Evolutionary conservation across 2,113 vertebrate genomes (phyloP), one percentile per base, ranked within the genome.

Genomic region (Apeltes quadracus): DNA sequence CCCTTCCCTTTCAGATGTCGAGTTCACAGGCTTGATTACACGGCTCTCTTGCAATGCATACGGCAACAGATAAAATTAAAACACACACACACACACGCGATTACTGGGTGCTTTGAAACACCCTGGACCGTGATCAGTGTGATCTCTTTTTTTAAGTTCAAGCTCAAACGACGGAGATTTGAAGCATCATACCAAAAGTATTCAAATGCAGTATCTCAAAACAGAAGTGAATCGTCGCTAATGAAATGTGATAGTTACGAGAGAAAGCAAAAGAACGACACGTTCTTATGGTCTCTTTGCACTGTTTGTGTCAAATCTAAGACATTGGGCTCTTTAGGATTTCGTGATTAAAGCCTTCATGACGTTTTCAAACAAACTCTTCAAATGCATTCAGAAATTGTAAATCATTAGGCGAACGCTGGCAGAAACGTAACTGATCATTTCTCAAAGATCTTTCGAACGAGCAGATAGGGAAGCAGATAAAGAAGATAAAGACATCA

Each of bases 11-110:
- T 94, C 88, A 92, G 90, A 93, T 93, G 90, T 92, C 11, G 80
- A 91, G 89, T 93, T 93, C 92, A 92, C 88, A 93, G 87, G 89
- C 88, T 87, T 90, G 88, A 94, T 93, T 90, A 89, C 88, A 88
- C 89, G 84, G 79, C 67, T 78, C 78, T 66, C 90, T 87, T 79
- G 84, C 86, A 81, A 91, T 89, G 88, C 90, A 91, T 86, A 88
- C 87, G 75, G 90, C 90, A 86, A 90, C 86, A 90, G 90, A 93
- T 91, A 82, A 93, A 93, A 93, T 93, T 87, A 92, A 93, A n/a
- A n/a, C n/a, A n/a, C n/a, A n/a, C n/a, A n/a, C n/a, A n/a, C n/a
- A 91, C 89, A 93, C 88, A 84, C 65, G 53, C 82, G 72, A 90
- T 91, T 91, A 88, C 84, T 87, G 84, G 39, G 36, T 7, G 85